Percentiles rank a stretch among this genome's conserved stretches.
Conservation (phyloP, 2,797 vertebrate species). For the Betta splendens region DNA sequence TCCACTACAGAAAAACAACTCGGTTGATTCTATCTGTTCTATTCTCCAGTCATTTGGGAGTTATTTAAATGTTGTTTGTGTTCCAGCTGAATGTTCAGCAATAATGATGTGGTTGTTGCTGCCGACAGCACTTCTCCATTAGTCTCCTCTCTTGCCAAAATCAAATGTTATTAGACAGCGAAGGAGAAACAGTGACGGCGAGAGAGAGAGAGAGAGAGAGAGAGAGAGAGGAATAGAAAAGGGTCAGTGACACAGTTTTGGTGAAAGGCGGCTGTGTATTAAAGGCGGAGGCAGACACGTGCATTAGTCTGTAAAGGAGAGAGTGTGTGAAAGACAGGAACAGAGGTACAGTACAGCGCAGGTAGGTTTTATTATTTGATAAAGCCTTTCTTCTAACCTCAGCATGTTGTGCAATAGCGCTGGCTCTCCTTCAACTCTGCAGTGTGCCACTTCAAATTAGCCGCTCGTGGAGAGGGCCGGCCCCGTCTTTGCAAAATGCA, state of each 20-base stretch:
- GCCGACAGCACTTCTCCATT: conserved; percentile 51
- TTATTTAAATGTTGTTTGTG: conserved; percentile 61
- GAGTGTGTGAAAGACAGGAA: conserved; percentile 32
- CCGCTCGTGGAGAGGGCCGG: conserved; percentile 76
- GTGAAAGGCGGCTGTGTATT: conserved; percentile 5
- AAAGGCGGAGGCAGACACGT: conserved; percentile 15
- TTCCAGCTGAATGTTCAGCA: conserved; percentile 67
- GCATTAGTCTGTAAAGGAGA: conserved; percentile 26
- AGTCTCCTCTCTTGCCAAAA: conserved; percentile 42
- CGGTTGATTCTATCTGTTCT: neutral
- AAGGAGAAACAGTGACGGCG: conserved; percentile 13
- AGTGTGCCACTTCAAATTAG: conserved; percentile 79
- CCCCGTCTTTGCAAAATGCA: conserved; percentile 69
- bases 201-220: conserved; percentile 9
- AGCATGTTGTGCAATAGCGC: conserved; percentile 69
- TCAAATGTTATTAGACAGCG: conserved; percentile 50
- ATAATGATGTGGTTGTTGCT: conserved; percentile 63
- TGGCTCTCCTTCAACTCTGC: conserved; percentile 74
- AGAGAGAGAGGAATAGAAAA: conserved; percentile 26
- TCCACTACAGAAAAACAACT: conserved; percentile 6
- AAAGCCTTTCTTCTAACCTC: conserved; percentile 70
- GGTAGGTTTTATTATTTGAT: conserved; percentile 82
- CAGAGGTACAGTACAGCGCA: conserved; percentile 58
- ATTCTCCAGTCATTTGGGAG: conserved; percentile 33
- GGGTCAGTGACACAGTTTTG: conserved; percentile 45